Evolutionary conservation across 2,888 invertebrate species (phyloP), one percentile per base, ranked within the genome.

Genomic region (Cantharis nigra): DNA sequence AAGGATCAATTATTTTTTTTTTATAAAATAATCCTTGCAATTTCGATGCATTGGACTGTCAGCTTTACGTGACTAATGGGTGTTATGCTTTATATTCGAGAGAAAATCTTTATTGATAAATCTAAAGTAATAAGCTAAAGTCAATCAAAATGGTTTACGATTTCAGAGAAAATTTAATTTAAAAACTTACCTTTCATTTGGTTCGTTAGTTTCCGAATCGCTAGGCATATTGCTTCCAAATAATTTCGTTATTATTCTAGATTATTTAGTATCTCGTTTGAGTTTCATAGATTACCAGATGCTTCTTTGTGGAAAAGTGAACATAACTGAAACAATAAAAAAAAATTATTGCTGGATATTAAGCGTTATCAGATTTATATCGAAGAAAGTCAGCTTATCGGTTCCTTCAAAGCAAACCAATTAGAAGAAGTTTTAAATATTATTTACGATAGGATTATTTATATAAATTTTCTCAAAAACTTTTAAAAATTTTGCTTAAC

Each of bases 201-300:
- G 72, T 69, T 78, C 77, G 77, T 78, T 80, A 13, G 79, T 75
- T 71, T 79, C 80, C 16, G 80, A 78, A 70, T 80, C 79, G 18
- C 79, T 79, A 70, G 80, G 73, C 80, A 80, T 80, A 63, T 74
- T 71, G 75, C 30, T 69, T 28, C 23, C 16, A 26, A 69, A 65
- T 65, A 70, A 70, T 74, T 75, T 70, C 28, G 49, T 49, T 49
- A 33, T n/a, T 49, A 49, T 49, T n/a, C 49, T 49, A n/a, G 49
- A 49, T 49, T 49, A 49, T 2, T 49, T n/a, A 49, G n/a, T 49
- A n/a, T 5, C 49, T 30, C 71, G 10, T 63, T 62, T 63, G 71
- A 62, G 13, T 71, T 18, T 49, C 63, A 62, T 71, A 49, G 63
- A 62, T 71, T 14, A 71, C 63, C 9, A 23, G 20, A 20, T 63